These are phyloP conservation scores for Pelecanoides urinatrix DNA, from an alignment of 2,113 vertebrate genomes.

Conservation along the genomic window DNA sequence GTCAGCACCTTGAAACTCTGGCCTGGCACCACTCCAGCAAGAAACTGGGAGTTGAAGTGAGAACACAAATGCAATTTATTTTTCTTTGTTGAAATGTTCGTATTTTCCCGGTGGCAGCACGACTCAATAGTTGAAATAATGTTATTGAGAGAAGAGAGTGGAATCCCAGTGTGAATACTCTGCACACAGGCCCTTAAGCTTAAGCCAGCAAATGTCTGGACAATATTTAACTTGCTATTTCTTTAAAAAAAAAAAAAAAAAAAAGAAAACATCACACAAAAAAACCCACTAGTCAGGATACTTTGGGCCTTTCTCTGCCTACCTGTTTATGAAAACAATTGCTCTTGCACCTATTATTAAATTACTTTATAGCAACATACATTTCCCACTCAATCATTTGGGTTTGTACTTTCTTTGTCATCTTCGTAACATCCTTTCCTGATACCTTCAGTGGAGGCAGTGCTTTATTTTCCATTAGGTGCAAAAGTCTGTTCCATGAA, in stretches of 20 bases:
- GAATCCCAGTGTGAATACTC: slow-evolving; percentile 18
- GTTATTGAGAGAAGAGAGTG: slow-evolving; percentile 39
- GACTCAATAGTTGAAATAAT: slow-evolving; percentile 39
- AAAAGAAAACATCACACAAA: too few relatives aligned
- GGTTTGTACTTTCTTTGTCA: background rate
- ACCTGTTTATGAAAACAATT: background rate
- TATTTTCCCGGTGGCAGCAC: slow-evolving; percentile 46
- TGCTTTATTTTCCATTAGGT: background rate
- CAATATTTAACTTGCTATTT: background rate
- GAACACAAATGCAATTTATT: slow-evolving; percentile 60
- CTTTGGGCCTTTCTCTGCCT: background rate
- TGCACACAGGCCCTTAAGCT: background rate
- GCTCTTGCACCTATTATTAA: background rate
- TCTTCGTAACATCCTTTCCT: background rate
- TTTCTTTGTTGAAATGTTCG: slow-evolving; percentile 47
- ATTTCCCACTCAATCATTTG: background rate
- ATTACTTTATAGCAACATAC: background rate
- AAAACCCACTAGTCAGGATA: background rate
- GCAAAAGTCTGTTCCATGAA: background rate
- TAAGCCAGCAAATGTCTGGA: slow-evolving; percentile 1
- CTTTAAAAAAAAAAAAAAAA: background rate
- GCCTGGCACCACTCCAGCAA: slow-evolving; percentile 17
- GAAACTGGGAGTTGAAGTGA: slow-evolving; percentile 52
- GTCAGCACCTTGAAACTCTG: slow-evolving; percentile 47
- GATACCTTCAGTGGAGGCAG: background rate